These are phyloP conservation scores for Itoplectis maculator DNA, from an alignment of 2,888 invertebrate genomes.

Conservation along the genomic window DNA sequence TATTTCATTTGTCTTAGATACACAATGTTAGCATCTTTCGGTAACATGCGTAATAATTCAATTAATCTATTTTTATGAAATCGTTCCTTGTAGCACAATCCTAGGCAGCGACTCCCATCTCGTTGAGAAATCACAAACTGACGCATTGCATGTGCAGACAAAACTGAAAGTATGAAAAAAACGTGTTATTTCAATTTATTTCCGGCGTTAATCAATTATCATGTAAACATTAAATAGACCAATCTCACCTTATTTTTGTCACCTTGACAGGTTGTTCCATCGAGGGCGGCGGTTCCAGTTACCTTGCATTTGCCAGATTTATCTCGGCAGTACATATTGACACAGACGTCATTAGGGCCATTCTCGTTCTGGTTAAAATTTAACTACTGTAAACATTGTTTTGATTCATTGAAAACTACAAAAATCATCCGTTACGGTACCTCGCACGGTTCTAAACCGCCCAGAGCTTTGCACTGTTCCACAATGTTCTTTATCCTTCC, in stretches of 20 bases:
- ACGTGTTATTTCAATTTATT: neutral
- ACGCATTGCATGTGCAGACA: constrained; percentile 38
- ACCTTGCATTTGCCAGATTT: neutral
- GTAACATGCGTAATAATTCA: too few relatives aligned
- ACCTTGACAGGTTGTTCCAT: constrained; percentile 46
- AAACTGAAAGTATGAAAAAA: constrained; percentile 21
- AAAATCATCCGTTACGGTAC: neutral
- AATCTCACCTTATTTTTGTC: constrained; percentile 27
- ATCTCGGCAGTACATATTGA: constrained; percentile 11
- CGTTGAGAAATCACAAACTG: neutral
- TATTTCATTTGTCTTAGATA: too few relatives aligned
- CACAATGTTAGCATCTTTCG: too few relatives aligned
- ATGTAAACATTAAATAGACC: neutral
- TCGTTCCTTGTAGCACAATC: neutral
- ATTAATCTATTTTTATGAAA: neutral
- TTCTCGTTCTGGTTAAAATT: neutral
- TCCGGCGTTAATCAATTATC: too few relatives aligned
- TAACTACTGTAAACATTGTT: too few relatives aligned
- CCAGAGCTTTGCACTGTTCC: constrained; percentile 28
- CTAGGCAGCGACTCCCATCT: too few relatives aligned
- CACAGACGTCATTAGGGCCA: constrained; percentile 19
- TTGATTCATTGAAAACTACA: neutral
- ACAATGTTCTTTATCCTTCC: constrained; percentile 32
- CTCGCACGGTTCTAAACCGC: neutral
- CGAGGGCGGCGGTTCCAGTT: constrained; percentile 1